Evolutionary conservation across 2,888 invertebrate species (phyloP), one percentile per base, ranked within the genome.

Genomic region (Sarcophaga carnaria): DNA sequence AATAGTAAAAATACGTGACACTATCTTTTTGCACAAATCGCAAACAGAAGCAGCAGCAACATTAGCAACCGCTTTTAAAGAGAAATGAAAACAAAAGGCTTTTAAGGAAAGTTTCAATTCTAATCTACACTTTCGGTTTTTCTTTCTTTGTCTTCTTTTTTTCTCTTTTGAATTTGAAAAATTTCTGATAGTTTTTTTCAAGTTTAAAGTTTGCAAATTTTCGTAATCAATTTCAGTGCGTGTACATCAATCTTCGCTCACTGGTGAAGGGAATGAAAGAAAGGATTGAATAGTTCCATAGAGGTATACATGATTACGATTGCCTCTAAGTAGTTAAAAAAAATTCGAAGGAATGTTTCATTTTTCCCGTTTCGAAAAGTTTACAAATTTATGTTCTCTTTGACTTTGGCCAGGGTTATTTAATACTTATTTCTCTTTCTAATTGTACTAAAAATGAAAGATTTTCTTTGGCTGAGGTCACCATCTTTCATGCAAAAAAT

Each of bases 201-300:
- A 87, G 81, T 87, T 87, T 81, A 87, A 87, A 87, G 84, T 84
- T 87, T 76, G 49, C 71, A 79, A 84, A 87, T 79, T 87, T 84
- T 79, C 79, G 81, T 76, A 84, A 84, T 82, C 78, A 84, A 76
- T 84, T 81, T 79, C 25, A 49, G 59, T 47, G 74, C 80, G 49
- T 83, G 37, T 77, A 74, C 25, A 47, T 69, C 20, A 25, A 20
- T 71, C 71, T 59, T 0, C 8, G 8, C 8, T 22, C 8, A 37
- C 37, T 37, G 8, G 8, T 37, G 37, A 8, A 0, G 6, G 8
- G 37, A 37, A 37, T 37, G 1, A 1, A 37, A 22, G 22, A 1
- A 27, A 0, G 27, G 27, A 27, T 27, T 27, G 5, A 27, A 27
- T 6, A 27, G 6, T 27, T 27, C 27, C 6, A 6, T 37, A 1